Evolutionary conservation across 1,140 invertebrate genomes (phyloP).

Genomic region (Archegozetes longisetosus): DNA sequence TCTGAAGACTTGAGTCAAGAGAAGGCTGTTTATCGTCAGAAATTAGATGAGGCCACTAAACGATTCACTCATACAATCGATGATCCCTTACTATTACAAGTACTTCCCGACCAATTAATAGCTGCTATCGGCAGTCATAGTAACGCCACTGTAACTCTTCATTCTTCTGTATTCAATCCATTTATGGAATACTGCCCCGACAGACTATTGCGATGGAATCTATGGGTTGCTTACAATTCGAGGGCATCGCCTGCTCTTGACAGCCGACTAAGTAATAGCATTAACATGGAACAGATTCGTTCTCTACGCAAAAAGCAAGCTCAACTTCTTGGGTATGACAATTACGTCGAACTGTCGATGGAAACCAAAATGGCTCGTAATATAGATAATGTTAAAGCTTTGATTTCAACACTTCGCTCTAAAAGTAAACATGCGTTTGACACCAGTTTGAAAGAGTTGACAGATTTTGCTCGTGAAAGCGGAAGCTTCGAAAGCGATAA

Average conservation of each 20-base stretch:
- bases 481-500: slow-evolving; percentile 37
- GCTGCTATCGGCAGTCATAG: slow-evolving; percentile 37
- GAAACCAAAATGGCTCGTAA: slow-evolving; percentile 81
- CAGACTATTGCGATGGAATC: slow-evolving; percentile 52
- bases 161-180: slow-evolving; percentile 47
- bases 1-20: slow-evolving; percentile 21
- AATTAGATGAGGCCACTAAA: slow-evolving; percentile 34
- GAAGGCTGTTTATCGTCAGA: slow-evolving; percentile 10
- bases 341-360: slow-evolving; percentile 71
- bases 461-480: slow-evolving; percentile 52
- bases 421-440: slow-evolving; percentile 46
- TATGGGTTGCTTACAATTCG: slow-evolving; percentile 56
- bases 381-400: slow-evolving; percentile 54
- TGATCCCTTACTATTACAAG: slow-evolving; percentile 44
- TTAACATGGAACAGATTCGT: slow-evolving; percentile 58
- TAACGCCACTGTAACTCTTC: slow-evolving; percentile 39
- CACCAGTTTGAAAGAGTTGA: slow-evolving; percentile 51
- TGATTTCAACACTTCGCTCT: slow-evolving; percentile 39
- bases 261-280: slow-evolving; percentile 48
- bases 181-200: slow-evolving; percentile 68
- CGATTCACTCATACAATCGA: slow-evolving; percentile 46
- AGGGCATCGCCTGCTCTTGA: slow-evolving; percentile 48
- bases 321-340: slow-evolving; percentile 54
- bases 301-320: slow-evolving; percentile 47
- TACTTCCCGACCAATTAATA: slow-evolving; percentile 54